These are phyloP conservation scores for Brachyhypopomus gauderio DNA, from an alignment of 2,113 vertebrate species.

Conservation along the genomic window DNA sequence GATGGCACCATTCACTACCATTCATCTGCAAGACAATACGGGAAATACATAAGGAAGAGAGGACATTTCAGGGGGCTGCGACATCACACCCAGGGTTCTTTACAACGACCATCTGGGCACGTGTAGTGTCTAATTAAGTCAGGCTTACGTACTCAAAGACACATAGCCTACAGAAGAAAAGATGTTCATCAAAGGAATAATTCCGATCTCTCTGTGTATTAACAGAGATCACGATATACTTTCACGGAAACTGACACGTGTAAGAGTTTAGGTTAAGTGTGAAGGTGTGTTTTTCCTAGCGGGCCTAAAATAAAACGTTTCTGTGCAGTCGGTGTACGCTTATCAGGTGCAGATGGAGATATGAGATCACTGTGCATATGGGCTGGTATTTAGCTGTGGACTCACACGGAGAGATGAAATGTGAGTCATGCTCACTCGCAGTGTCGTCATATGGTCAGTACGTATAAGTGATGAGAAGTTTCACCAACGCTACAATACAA, in stretches of 20 bases:
- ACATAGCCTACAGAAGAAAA: no score
- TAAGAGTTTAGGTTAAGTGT: neutral
- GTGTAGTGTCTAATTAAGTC: no score
- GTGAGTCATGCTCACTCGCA: slow-evolving; percentile 51
- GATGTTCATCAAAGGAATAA: neutral
- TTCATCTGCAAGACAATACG: neutral
- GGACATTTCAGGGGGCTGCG: no score
- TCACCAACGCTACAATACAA: slow-evolving; percentile 1
- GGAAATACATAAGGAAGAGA: neutral
- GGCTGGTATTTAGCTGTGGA: slow-evolving; percentile 53
- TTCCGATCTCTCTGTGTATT: neutral
- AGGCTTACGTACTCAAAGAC: no score
- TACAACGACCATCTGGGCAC: no score
- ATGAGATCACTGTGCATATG: slow-evolving; percentile 44
- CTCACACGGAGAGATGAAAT: slow-evolving; percentile 48
- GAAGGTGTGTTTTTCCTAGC: neutral
- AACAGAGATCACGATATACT: neutral
- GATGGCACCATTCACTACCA: neutral
- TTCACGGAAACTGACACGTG: neutral
- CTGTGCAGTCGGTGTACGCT: neutral
- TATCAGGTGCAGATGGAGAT: slow-evolving; percentile 22
- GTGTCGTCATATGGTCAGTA: slow-evolving; percentile 45
- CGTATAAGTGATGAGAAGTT: slow-evolving; percentile 27
- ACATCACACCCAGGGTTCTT: no score
- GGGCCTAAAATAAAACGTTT: neutral